These are phyloP conservation scores for Cygnus atratus DNA, from an alignment of 2,113 vertebrate genomes.

Conservation along the genomic window DNA sequence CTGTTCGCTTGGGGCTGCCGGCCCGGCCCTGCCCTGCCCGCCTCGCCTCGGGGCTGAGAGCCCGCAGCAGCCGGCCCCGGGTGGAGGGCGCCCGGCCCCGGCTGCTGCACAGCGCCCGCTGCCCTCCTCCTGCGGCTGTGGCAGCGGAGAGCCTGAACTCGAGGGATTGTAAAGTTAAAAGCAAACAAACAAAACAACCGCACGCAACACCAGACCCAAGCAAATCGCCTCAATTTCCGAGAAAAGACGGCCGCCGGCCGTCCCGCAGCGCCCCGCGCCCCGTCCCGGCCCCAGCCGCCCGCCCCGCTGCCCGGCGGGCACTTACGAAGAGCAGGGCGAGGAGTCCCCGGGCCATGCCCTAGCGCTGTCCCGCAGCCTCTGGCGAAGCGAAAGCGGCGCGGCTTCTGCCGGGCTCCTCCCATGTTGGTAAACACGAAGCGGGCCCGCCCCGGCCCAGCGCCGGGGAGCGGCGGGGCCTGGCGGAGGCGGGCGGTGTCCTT, in stretches of 20 bases:
- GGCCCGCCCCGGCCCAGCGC: neutral
- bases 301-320: neutral
- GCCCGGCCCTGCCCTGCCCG: no score
- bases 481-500: accelerated
- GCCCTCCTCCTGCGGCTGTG: neutral
- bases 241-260: accelerated
- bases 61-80: no score
- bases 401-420: conserved; percentile 6
- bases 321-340: neutral
- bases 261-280: neutral
- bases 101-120: neutral
- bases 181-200: neutral
- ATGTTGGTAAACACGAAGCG: neutral
- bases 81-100: no score
- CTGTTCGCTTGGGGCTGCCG: no score
- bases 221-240: neutral
- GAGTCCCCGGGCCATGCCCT: neutral
- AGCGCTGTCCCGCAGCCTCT: neutral
- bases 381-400: neutral
- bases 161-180: neutral
- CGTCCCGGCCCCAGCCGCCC: neutral
- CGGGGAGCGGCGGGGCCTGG: neutral
- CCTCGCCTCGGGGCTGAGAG: neutral
- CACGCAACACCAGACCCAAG: neutral
- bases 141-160: neutral